A percentile compares a stretch with the other conserved stretches of the same genome.
Evolutionary conservation across 2,888 invertebrate genomes (phyloP).

Genomic region (Tenodera sinensis): DNA sequence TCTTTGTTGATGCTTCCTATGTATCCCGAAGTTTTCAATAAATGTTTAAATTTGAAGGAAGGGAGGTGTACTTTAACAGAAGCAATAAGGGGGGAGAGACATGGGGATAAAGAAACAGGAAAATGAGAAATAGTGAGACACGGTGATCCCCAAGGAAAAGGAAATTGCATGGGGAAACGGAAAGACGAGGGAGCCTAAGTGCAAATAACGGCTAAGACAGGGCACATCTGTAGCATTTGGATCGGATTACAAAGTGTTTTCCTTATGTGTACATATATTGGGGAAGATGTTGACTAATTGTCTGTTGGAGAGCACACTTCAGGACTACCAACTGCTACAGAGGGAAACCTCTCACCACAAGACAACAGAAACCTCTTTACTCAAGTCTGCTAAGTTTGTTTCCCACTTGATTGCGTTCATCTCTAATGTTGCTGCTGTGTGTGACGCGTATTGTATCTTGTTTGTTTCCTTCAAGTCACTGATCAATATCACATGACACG

Average conservation of each 20-base stretch:
- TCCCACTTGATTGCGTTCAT: background rate
- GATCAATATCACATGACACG: too few species aligned
- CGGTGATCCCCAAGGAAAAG: background rate
- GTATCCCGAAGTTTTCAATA: too few species aligned
- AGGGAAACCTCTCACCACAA: background rate
- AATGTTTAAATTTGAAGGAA: too few species aligned
- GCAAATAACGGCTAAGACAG: background rate
- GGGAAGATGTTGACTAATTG: background rate
- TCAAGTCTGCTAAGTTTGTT: background rate
- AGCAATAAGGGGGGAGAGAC: background rate
- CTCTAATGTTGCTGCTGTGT: background rate
- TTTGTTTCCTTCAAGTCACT: too few species aligned
- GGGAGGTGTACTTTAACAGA: too few species aligned
- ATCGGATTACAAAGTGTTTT: background rate
- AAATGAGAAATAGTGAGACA: background rate
- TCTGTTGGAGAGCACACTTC: background rate
- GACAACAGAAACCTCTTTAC: background rate
- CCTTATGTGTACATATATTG: background rate
- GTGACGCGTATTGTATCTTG: background rate
- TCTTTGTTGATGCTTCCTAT: too few species aligned
- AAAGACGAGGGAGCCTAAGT: background rate
- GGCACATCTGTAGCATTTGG: background rate
- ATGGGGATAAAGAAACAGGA: background rate
- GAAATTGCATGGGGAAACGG: background rate
- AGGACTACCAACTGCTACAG: background rate